Percentiles rank a stretch among this genome's conserved stretches.
Evolutionary conservation across 2,888 invertebrate species (phyloP).

Genomic region (Mythimna loreyi): DNA sequence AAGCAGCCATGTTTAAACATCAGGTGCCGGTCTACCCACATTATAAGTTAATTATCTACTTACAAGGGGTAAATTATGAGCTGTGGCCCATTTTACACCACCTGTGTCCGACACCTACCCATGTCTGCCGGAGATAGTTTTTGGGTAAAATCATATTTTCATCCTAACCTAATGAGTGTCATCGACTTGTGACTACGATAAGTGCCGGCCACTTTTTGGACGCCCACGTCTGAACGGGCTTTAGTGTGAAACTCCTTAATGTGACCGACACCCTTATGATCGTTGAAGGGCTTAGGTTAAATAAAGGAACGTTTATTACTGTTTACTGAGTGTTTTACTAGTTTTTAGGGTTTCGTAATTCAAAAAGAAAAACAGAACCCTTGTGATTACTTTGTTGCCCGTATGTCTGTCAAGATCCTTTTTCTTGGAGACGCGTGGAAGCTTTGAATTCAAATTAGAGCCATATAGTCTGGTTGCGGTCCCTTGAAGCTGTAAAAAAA

Average conservation of each 20-base stretch:
- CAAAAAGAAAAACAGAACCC: no score
- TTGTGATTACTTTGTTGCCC: no score
- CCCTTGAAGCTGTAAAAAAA: no score
- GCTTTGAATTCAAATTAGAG: no score
- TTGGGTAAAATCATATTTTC: slow-evolving; percentile 16
- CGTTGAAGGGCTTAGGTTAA: slow-evolving; percentile 15
- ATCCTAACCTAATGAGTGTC: slow-evolving; percentile 20
- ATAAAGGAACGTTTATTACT: not conserved
- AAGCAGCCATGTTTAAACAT: slow-evolving; percentile 21
- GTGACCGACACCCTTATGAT: slow-evolving; percentile 9
- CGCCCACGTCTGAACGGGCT: slow-evolving; percentile 31
- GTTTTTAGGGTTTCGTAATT: no score
- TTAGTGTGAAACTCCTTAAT: slow-evolving; percentile 16
- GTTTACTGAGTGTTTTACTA: not conserved
- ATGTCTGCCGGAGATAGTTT: slow-evolving; percentile 34
- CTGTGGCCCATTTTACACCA: slow-evolving; percentile 52
- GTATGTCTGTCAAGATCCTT: no score
- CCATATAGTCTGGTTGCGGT: no score
- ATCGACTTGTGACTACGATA: slow-evolving; percentile 29
- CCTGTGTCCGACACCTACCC: slow-evolving; percentile 41
- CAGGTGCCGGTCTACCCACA: slow-evolving; percentile 15
- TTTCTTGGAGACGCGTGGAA: no score
- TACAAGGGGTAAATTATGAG: slow-evolving; percentile 40
- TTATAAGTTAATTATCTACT: slow-evolving; percentile 31
- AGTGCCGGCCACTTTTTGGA: slow-evolving; percentile 32